Base-by-base conservation (phyloP, 2,797 vertebrate species). In the Benthosema pterotum region DNA sequence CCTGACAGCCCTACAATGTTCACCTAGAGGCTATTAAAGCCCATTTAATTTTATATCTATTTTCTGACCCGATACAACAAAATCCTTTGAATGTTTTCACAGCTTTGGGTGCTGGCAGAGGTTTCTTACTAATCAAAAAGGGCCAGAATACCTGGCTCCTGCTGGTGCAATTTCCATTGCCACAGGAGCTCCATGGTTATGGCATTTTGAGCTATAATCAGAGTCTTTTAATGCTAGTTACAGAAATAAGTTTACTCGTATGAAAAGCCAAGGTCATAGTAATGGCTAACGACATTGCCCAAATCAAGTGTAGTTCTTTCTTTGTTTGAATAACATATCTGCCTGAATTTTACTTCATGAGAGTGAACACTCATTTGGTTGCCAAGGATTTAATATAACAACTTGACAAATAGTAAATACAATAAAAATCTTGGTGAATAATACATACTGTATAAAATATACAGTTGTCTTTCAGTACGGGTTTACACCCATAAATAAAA, bases 281-380 rank as follows among this genome's bases (percentile, higher is more conserved):
- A 57, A 67, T 0, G 2, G 15, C 6, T n/a, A 57, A 80, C 52
- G 15, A 72, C 64, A 5, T 7, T 1, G 3, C 32, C 32, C 0
- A 50, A 60, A 54, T 38, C 0, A 50, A 57, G 54, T 38, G 32
- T 38, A 38, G 9, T 38, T 38, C 7, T 38, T 38, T 38, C 32
- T 38, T 22, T 78, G 65, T 81, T 78, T 83, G 65, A 69, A 68
- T 14, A 70, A 52, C n/a, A 0, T 79, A 43, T 83, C 72, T 81
- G 55, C 66, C 64, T 69, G 45, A 72, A 7, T 53, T 72, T 47
- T 57, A 73, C 18, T 59, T 50, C 61, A 0, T 38, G 14, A 16
- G n/a, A 53, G 16, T 25, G 53, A 69, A 62, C 4, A 32, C 57
- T 60, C 8, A 47, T 13, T 11, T 1, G 28, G 32, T 47, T 18